Evolutionary conservation across 2,797 vertebrate genomes (phyloP).

Genomic region (Cygnus olor): DNA sequence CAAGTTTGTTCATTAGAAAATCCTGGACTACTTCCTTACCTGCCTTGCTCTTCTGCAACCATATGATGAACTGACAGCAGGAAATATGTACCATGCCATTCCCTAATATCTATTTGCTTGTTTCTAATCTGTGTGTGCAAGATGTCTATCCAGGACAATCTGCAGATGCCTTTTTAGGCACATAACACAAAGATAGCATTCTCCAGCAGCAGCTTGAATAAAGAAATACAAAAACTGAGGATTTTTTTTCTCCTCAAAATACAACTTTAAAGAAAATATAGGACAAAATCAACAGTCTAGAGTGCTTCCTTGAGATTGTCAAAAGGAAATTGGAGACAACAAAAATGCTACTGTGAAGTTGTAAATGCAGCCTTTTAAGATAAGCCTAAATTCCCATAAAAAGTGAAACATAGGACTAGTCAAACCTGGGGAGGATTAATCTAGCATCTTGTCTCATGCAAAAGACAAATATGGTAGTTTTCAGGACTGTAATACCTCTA

Average conservation of each 20-base stretch:
- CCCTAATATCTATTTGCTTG: background rate
- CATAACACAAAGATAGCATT: conserved; percentile 4
- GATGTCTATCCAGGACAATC: background rate
- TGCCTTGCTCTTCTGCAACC: background rate
- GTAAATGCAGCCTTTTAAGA: conserved; percentile 7
- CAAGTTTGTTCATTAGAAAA: background rate
- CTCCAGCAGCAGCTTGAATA: conserved; percentile 28
- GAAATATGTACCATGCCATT: background rate
- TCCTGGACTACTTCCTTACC: background rate
- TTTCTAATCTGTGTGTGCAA: background rate
- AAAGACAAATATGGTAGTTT: background rate
- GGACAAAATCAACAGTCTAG: background rate
- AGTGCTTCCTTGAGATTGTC: conserved; percentile 4
- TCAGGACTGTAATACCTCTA: background rate
- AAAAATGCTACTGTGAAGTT: background rate
- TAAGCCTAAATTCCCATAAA: background rate
- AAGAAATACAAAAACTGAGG: conserved; percentile 15
- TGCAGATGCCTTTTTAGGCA: background rate
- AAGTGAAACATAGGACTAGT: background rate
- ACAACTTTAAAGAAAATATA: conserved; percentile 38
- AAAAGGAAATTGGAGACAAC: background rate
- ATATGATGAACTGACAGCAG: background rate
- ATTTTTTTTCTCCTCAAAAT: background rate
- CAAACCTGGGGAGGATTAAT: background rate
- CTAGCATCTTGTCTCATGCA: background rate